Conservation (phyloP, 2,797 vertebrate genomes). For the Clarias laeviceps region DNA sequence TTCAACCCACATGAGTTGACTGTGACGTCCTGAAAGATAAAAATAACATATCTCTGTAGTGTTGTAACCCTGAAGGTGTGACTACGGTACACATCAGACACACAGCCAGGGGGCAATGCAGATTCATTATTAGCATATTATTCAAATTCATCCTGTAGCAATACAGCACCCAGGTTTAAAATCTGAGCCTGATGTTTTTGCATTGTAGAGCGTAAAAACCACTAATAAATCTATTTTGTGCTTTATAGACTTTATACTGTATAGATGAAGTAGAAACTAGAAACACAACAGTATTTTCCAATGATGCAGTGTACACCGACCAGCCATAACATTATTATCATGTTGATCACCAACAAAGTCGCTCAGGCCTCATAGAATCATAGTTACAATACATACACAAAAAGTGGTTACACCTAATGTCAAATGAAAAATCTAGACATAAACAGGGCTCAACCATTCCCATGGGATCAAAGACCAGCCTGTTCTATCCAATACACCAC, state of each 20-base stretch:
- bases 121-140: slow-evolving; percentile 7
- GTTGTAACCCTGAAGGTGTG: not conserved
- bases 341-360: too few relatives aligned
- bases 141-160: not conserved
- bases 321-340: too few relatives aligned
- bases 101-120: slow-evolving; percentile 31
- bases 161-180: not conserved
- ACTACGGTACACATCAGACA: not conserved
- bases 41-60: not conserved
- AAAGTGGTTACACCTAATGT: too few relatives aligned
- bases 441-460: too few relatives aligned
- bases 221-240: not conserved
- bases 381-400: too few relatives aligned
- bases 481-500: too few relatives aligned
- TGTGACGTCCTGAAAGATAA: not conserved
- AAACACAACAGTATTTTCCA: not conserved
- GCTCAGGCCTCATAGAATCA: too few relatives aligned
- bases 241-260: not conserved
- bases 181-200: not conserved
- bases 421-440: too few relatives aligned
- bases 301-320: not conserved
- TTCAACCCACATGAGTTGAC: not conserved
- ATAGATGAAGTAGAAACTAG: too few relatives aligned
- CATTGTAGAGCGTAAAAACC: not conserved
- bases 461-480: too few relatives aligned